Evolutionary conservation across 2,888 invertebrate genomes (phyloP), one percentile per base, ranked within the genome.

Genomic region (Callimorpha dominula): DNA sequence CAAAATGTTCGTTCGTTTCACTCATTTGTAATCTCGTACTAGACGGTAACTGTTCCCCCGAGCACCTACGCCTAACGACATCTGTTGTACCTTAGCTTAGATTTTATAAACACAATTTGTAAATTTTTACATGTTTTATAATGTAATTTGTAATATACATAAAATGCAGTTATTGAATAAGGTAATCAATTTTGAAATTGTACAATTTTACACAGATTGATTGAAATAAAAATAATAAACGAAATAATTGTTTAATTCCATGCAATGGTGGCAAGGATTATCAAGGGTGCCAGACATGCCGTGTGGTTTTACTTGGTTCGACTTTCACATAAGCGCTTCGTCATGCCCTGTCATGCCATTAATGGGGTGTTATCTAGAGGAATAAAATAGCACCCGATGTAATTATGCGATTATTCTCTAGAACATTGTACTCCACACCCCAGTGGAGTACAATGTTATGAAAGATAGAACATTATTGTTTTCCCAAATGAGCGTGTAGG

Each of bases 181-280:
- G 86, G 84, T 87, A 82, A 89, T 86, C 89, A 86, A 92, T 94
- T 94, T 94, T 90, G 91, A 91, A 90, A 89, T 88, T 94, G 94
- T 94, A 94, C 94, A 94, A 93, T 92, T 95, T 94, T 95, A 95
- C 93, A 94, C 89, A 80, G 88, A 90, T 90, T 88, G 86, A 90
- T 86, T 89, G 85, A 85, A 93, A 82, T 82, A 79, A 84, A 83
- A 82, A 68, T 75, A 67, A 87, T 90, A 89, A 91, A 90, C 79
- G 84, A 85, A 80, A 82, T 85, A 85, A 74, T 79, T 72, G 68
- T 65, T 63, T 63, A 50, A 71, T 69, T 75, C 2, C 2, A 31
- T 31, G 31, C 1, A 31, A 31, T 31, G 31, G 31, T 31, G 31
- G 1, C 43, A 43, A 43, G 43, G 43, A 4, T 43, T 43, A n/a